These are phyloP conservation scores for Dipodomys merriami DNA, from an alignment of 2,113 vertebrate genomes.

Conservation along the genomic window DNA sequence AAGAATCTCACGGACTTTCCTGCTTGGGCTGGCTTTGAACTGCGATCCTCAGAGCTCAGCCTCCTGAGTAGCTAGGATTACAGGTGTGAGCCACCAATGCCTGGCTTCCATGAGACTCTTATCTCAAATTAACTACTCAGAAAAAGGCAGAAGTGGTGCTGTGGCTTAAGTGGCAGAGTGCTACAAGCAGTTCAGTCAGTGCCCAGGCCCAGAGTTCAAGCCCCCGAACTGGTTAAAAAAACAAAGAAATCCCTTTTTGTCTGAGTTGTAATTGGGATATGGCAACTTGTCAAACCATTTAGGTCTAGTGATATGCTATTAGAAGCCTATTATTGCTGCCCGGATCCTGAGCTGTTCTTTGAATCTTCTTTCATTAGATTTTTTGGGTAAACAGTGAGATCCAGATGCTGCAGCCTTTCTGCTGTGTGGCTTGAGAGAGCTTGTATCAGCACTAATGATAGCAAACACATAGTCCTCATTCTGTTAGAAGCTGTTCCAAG, in stretches of 20 bases:
- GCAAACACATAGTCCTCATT: neutral
- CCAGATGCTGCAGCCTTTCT: neutral
- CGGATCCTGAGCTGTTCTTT: neutral
- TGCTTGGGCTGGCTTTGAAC: too few relatives aligned
- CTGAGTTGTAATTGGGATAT: neutral
- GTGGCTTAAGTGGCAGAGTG: too few relatives aligned
- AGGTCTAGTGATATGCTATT: neutral
- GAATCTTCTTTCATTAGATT: constrained; percentile 5
- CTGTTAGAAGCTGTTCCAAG: neutral
- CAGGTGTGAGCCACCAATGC: too few relatives aligned
- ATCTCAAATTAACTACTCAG: too few relatives aligned
- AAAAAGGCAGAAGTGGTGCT: too few relatives aligned
- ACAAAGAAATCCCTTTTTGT: neutral
- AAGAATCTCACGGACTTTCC: too few relatives aligned
- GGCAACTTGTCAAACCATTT: neutral
- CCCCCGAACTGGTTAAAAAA: too few relatives aligned
- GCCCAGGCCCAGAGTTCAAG: too few relatives aligned
- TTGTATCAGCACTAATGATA: neutral
- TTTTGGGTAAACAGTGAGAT: neutral
- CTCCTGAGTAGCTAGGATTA: too few relatives aligned
- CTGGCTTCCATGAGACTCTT: too few relatives aligned
- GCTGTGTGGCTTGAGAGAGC: neutral
- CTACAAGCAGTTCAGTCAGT: too few relatives aligned
- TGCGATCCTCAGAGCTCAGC: too few relatives aligned
- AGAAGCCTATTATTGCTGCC: neutral